Percentiles rank a stretch among this genome's conserved stretches.
These are phyloP conservation scores for Phrynocephalus guinanensis DNA, from an alignment of 2,797 vertebrate species.

Conservation along the genomic window DNA sequence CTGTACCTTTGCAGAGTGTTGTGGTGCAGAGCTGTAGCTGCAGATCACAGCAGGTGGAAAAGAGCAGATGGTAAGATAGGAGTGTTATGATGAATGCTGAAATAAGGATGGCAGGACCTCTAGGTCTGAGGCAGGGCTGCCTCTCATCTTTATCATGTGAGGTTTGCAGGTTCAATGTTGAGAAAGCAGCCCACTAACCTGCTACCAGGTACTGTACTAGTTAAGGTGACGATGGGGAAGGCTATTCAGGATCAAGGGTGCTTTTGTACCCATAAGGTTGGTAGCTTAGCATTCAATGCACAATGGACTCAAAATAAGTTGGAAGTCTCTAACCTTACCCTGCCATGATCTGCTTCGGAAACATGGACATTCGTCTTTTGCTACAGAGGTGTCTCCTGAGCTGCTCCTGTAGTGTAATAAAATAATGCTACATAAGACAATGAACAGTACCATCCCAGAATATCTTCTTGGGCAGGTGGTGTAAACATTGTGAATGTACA, in stretches of 20 bases:
- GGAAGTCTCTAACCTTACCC: background rate
- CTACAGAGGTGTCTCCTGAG: background rate
- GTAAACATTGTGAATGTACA: background rate
- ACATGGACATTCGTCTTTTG: background rate
- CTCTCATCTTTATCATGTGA: background rate
- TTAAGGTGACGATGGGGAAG: background rate
- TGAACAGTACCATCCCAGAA: background rate
- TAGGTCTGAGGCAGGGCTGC: constrained; percentile 15
- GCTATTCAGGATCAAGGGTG: background rate
- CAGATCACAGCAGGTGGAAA: constrained; percentile 14
- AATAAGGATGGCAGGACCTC: constrained; percentile 16
- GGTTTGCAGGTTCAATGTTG: background rate
- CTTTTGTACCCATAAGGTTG: background rate
- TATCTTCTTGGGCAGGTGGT: background rate
- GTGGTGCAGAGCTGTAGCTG: constrained; percentile 6
- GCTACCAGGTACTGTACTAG: background rate
- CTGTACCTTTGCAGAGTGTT: constrained; percentile 4
- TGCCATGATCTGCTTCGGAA: background rate
- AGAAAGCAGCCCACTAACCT: background rate
- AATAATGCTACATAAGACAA: background rate
- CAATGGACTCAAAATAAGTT: background rate
- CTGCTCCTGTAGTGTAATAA: background rate
- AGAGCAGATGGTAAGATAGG: constrained; percentile 2
- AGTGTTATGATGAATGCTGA: constrained; percentile 6
- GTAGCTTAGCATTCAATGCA: constrained; percentile 7